Base-by-base conservation (phyloP, 2,888 invertebrate species). In the Sarcophaga caerulescens region DNA sequence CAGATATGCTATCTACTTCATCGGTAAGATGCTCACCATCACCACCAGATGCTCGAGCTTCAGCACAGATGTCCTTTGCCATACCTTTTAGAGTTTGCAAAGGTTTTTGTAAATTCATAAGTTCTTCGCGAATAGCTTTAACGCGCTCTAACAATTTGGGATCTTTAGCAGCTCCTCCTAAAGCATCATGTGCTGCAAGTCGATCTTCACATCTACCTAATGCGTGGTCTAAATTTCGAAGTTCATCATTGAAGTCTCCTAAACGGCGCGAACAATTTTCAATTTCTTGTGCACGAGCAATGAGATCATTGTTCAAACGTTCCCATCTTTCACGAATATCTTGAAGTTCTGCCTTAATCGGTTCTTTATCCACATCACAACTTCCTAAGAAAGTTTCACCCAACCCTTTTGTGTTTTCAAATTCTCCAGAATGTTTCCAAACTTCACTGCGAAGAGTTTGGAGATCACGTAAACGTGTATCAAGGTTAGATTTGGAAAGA, bases 361-460 rank as follows among this genome's bases (percentile, higher is more conserved):
- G 95, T 70, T 98, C 98, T 91, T 98, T 97, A 91, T 99, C 98
- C 74, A 96, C 95, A 91, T 99, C 98, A 89, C 98, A 98, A 69
- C 97, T 95, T 0, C 96, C 95, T 74, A 98, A 94, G 94, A 99
- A 97, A 0, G 97, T 96, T 90, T 98, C 98, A 1, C 98, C 98
- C 4, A 97, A 94, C 0, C 96, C 96, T 91, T 96, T 96, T 88
- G 97, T 96, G 92, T 97, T 97, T 90, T 99, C 99, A 90, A 96
- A 98, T 93, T 99, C 99, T 12, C 98, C 98, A 17, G 97, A 97
- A 90, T 94, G 97, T 92, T 98, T 97, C 96, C 98, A 97, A 0
- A 98, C 96, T 90, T 99, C 99, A 90, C 98, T 98, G 89, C 98
- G 95, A 94, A 99, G 97, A 71, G 95, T 95, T 90, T 98, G 97